phyloP scores from a whole-genome alignment of 2,888 invertebrate species.

The Biston stratarius region DNA sequence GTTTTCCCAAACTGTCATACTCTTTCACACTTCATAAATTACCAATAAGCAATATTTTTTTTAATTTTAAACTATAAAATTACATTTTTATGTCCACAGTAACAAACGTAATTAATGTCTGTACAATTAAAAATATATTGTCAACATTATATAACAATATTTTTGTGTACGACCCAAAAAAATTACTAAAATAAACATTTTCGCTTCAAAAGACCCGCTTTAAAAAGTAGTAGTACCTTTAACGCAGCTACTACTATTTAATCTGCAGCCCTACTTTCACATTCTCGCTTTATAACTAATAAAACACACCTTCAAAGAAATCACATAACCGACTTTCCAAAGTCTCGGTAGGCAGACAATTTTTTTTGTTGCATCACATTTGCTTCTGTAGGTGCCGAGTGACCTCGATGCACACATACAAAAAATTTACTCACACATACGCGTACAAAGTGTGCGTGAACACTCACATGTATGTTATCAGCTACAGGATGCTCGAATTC shows the following conservation, averaged over 20 bases:
- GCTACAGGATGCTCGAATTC: conserved; percentile 65
- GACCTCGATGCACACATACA: conserved; percentile 77
- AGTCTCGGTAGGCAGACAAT: conserved; percentile 53
- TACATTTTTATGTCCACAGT: conserved; percentile 16
- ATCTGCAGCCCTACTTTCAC: conserved; percentile 40
- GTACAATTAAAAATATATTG: conserved; percentile 16
- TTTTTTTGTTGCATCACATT: conserved; percentile 70
- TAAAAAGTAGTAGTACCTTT: neutral
- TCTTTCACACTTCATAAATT: conserved; percentile 33
- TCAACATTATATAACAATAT: neutral
- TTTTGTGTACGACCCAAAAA: conserved; percentile 4
- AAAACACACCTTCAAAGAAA: conserved; percentile 49
- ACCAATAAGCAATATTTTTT: conserved; percentile 27
- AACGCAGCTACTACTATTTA: neutral
- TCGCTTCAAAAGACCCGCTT: conserved; percentile 20
- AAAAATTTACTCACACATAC: conserved; percentile 50
- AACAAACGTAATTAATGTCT: conserved; percentile 23
- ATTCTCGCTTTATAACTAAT: conserved; percentile 43
- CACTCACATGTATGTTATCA: conserved; percentile 58
- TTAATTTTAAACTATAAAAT: conserved; percentile 32
- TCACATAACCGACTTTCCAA: conserved; percentile 63
- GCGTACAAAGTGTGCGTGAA: conserved; percentile 54
- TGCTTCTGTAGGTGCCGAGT: conserved; percentile 59
- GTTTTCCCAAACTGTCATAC: conserved; percentile 3
- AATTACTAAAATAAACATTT: conserved; percentile 11